Evolutionary conservation across 1,140 invertebrate genomes (phyloP).

Genomic region (Drosophila watanabei): DNA sequence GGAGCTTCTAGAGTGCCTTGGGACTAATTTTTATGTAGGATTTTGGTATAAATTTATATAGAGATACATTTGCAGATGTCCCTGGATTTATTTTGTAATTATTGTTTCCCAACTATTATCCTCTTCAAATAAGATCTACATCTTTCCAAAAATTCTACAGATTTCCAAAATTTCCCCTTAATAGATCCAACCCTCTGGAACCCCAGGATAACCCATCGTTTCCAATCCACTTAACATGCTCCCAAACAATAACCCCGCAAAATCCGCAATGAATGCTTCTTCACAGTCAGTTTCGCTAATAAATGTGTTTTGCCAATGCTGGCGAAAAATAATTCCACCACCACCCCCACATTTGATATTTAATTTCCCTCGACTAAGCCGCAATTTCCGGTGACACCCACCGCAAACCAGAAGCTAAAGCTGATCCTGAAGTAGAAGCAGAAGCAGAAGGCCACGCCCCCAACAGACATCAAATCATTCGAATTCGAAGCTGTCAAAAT

Average conservation of each 20-base stretch:
- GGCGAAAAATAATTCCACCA: constrained; percentile 43
- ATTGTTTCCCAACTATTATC: constrained; percentile 7
- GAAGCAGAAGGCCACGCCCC: constrained; percentile 39
- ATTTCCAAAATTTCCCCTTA: constrained; percentile 16
- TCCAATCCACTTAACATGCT: constrained; percentile 66
- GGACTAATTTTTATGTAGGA: too few species aligned
- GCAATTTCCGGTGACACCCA: constrained; percentile 79
- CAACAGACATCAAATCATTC: constrained; percentile 72
- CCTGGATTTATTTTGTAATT: neutral
- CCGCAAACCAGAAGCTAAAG: neutral
- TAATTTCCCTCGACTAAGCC: constrained; percentile 71
- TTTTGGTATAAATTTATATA: neutral
- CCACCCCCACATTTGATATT: constrained; percentile 47
- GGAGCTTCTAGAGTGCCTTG: neutral
- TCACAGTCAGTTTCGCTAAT: constrained; percentile 73
- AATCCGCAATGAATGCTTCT: constrained; percentile 32
- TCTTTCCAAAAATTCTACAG: neutral
- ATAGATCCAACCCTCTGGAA: constrained; percentile 3
- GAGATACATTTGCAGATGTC: neutral
- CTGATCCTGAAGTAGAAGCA: neutral
- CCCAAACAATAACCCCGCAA: constrained; percentile 12
- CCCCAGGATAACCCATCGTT: neutral
- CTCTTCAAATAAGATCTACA: neutral
- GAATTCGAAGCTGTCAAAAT: constrained; percentile 73
- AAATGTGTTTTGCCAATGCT: constrained; percentile 61